Percentiles rank a stretch among this genome's conserved stretches.
Evolutionary conservation across 2,113 vertebrate species (phyloP).

Genomic region (Orycteropus afer): DNA sequence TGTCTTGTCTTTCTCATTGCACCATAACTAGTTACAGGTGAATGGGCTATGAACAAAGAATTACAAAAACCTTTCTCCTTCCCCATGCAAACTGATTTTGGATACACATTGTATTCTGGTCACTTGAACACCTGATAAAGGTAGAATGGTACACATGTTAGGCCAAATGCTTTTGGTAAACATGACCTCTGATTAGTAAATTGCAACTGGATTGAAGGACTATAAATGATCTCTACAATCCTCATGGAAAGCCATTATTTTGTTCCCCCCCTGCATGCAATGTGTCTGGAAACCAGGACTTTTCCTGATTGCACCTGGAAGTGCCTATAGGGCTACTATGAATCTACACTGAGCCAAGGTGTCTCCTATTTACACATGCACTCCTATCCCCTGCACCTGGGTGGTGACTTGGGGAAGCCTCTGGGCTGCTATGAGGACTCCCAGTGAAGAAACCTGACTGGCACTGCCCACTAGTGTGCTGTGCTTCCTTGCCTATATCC

Average conservation of each 20-base stretch:
- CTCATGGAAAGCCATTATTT: background rate
- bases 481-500: background rate
- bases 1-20: background rate
- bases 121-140: background rate
- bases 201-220: background rate
- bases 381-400: background rate
- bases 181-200: background rate
- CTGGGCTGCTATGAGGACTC: background rate
- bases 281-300: background rate
- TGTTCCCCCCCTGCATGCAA: too few relatives aligned
- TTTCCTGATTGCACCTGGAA: background rate
- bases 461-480: background rate
- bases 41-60: background rate
- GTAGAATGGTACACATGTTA: background rate
- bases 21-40: background rate
- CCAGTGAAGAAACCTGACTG: background rate
- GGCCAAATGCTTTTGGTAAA: background rate
- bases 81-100: background rate
- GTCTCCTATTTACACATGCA: background rate
- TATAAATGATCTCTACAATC: background rate
- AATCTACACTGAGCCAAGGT: background rate
- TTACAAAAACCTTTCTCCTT: background rate
- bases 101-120: background rate
- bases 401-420: background rate
- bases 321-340: background rate